Evolutionary conservation across 2,113 vertebrate genomes (phyloP).

Genomic region (Saguinus imperator): DNA sequence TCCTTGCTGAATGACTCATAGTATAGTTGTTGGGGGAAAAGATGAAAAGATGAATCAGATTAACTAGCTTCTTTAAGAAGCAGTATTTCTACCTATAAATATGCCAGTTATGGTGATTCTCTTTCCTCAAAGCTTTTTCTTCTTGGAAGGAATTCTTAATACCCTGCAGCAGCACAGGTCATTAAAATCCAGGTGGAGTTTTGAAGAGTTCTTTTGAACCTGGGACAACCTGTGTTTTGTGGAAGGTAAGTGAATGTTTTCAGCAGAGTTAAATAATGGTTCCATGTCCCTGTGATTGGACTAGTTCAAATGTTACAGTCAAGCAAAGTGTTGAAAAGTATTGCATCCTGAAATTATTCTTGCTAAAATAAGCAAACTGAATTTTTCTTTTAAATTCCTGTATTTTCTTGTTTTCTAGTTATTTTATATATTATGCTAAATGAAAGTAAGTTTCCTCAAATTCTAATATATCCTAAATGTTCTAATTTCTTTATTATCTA

Average conservation of each 20-base stretch:
- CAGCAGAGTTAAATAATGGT: background rate
- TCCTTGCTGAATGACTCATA: conserved; percentile 37
- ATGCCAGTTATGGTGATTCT: background rate
- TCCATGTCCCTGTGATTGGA: background rate
- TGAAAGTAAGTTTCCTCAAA: conserved; percentile 16
- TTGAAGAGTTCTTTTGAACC: background rate
- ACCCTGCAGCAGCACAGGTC: background rate
- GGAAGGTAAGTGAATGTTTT: background rate
- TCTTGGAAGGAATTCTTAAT: background rate
- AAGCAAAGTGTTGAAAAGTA: background rate
- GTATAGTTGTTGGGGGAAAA: conserved; percentile 13
- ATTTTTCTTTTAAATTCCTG: background rate
- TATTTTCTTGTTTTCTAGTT: background rate
- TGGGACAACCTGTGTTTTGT: background rate
- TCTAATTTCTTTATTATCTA: too few relatives aligned
- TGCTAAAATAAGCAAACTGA: conserved; percentile 4
- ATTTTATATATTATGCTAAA: background rate
- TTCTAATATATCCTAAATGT: background rate
- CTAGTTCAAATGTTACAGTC: background rate
- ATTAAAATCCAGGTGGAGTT: background rate
- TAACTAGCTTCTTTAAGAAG: background rate
- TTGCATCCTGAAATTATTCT: background rate
- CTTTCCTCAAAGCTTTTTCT: background rate
- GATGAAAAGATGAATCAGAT: conserved; percentile 46
- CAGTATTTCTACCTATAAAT: background rate